Evolutionary conservation across 1,140 invertebrate species (phyloP), one percentile per base, ranked within the genome.

Genomic region (Pollicipes pollicipes): DNA sequence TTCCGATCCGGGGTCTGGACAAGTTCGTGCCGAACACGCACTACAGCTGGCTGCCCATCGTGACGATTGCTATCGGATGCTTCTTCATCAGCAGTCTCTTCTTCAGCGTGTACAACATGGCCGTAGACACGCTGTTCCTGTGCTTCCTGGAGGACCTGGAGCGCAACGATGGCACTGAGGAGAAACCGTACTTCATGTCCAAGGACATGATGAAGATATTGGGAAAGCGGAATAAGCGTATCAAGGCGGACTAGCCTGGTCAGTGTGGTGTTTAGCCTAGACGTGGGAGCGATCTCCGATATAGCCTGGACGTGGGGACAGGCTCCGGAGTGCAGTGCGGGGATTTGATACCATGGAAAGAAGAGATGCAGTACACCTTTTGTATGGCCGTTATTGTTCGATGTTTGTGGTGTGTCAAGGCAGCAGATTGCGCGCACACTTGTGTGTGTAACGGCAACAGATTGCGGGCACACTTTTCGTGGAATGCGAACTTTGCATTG

Each of bases 151-250:
- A 90, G 69, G 73, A 73, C 31, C 88, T 88, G 75, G 95, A 98
- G 80, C 83, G 89, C 69, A 95, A 99, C 80, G 95, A 99, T 81
- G 96, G 95, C 17, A 88, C 90, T 0, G 75, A 83, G 0, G 87
- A 91, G 70, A 94, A 90, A 78, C 95, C 95, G 0, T 98, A 94
- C 79, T 97, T 85, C 77, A 98, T 98, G 95, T 93, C 90, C 27
- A 90, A 88, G 78, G 84, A 88, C 75, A 82, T 97, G 17, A 91
- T 88, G 85, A 86, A 85, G 78, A 86, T 91, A 71, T 81, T 91
- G 24, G 85, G 85, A 6, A 89, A 89, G 78, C 84, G 83, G 73
- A 90, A 90, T 74, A 86, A 86, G 28, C 16, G 64, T 21, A 24
- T 28, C 3, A 66, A 66, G 26, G 27, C 27, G 17, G 64, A 66